These are phyloP conservation scores for Rhinophrynus dorsalis DNA, from an alignment of 2,797 vertebrate species.

Conservation along the genomic window DNA sequence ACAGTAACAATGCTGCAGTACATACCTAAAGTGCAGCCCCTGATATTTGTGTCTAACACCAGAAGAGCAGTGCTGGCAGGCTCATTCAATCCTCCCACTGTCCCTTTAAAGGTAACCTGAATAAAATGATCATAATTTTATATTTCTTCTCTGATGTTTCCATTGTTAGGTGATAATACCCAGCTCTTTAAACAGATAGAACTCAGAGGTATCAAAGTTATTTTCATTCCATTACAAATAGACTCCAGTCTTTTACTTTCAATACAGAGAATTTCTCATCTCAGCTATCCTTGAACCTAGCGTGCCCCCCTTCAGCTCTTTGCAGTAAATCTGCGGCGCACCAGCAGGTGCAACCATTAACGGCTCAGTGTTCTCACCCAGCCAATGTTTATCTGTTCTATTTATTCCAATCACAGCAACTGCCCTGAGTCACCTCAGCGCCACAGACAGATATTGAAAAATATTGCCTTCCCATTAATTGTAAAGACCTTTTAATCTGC, in stretches of 20 bases:
- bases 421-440: constrained; percentile 52
- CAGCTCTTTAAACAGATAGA: constrained; percentile 26
- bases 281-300: constrained; percentile 82
- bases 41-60: too few species aligned
- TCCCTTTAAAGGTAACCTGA: constrained; percentile 21
- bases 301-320: constrained; percentile 54
- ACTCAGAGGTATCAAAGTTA: constrained; percentile 29
- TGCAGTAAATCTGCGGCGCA: constrained; percentile 78
- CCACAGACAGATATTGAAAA: constrained; percentile 63
- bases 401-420: constrained; percentile 59
- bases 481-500: constrained; percentile 68
- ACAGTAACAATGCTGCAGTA: too few species aligned
- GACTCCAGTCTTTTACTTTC: constrained; percentile 66
- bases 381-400: constrained; percentile 57
- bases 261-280: constrained; percentile 83
- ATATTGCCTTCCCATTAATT: constrained; percentile 66
- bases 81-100: too few species aligned
- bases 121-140: constrained; percentile 21
- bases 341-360: constrained; percentile 69
- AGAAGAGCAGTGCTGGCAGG: too few species aligned
- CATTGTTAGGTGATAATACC: constrained; percentile 1
- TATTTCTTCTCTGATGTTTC: not conserved
- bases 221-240: constrained; percentile 1
- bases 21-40: too few species aligned
- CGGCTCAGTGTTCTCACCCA: constrained; percentile 46